Evolutionary conservation across 2,113 vertebrate species (phyloP).

Genomic region (Malaclemys terrapin): DNA sequence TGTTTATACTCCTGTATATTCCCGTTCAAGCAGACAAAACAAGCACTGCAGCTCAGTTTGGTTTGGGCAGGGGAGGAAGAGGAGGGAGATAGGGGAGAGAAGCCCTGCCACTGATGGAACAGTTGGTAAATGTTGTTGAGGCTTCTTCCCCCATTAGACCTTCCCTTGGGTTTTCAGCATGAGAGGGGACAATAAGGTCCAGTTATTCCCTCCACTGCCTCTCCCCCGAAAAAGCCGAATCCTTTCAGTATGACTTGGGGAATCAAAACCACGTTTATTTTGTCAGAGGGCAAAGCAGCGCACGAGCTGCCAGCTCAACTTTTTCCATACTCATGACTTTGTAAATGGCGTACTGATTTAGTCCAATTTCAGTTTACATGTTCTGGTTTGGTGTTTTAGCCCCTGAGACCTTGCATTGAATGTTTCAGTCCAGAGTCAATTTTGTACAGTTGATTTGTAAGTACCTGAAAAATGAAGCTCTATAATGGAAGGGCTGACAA

Average conservation of each 20-base stretch:
- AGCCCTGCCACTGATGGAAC: background rate
- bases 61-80: background rate
- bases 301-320: background rate
- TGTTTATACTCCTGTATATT: background rate
- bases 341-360: background rate
- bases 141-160: background rate
- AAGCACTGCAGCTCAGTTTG: background rate
- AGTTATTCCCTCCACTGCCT: background rate
- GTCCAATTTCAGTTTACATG: background rate
- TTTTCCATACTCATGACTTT: background rate
- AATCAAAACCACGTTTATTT: background rate
- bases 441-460: background rate
- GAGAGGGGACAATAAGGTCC: background rate
- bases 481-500: background rate
- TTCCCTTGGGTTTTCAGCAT: background rate
- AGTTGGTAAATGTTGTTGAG: background rate
- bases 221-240: background rate
- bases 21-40: background rate
- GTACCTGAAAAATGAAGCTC: conserved; percentile 27
- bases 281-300: conserved; percentile 1
- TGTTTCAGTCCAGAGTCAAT: background rate
- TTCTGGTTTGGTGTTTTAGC: background rate
- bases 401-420: background rate
- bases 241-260: background rate
- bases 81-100: background rate